phyloP scores from a whole-genome alignment of 2,113 vertebrate species.

The Pseudorhombus dupliciocellatus region DNA sequence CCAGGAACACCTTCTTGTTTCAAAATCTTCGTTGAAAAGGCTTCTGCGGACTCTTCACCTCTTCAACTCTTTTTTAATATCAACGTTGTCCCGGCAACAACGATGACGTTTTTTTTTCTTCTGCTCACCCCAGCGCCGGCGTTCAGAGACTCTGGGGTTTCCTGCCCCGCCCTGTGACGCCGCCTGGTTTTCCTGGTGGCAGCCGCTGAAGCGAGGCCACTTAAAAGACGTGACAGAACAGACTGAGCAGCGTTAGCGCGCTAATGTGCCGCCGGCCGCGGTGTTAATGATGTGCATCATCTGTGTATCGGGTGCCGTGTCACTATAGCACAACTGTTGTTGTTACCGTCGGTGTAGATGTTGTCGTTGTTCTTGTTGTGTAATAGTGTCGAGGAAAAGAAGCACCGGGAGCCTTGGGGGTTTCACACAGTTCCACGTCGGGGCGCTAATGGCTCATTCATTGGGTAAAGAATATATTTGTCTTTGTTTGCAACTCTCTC shows the following conservation, averaged over 20 bases:
- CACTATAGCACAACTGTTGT: constrained; percentile 65
- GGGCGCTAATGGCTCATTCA: constrained; percentile 66
- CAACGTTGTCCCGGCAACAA: neutral
- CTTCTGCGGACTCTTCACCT: constrained; percentile 21
- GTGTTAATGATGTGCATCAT: constrained; percentile 68
- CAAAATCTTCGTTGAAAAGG: constrained; percentile 3
- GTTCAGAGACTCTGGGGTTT: neutral
- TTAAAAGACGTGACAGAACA: constrained; percentile 39
- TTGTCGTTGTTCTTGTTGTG: constrained; percentile 55
- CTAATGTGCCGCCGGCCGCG: constrained; percentile 69
- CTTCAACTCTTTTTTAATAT: neutral
- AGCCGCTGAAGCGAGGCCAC: constrained; percentile 25
- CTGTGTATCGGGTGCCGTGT: constrained; percentile 53
- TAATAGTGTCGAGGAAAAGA: constrained; percentile 66
- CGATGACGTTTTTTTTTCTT: neutral
- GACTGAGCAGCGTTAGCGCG: constrained; percentile 52
- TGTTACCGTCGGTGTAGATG: constrained; percentile 51
- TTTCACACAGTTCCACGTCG: constrained; percentile 48
- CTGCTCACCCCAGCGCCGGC: too few species aligned
- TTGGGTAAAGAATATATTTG: constrained; percentile 37
- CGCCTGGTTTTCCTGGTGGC: constrained; percentile 25
- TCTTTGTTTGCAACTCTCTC: constrained; percentile 32
- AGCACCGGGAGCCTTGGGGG: constrained; percentile 61
- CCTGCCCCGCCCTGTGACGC: constrained; percentile 1
- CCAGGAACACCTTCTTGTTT: constrained; percentile 27